Evolutionary conservation across 2,888 invertebrate genomes (phyloP).

Genomic region (Drosophila kambysellisi): DNA sequence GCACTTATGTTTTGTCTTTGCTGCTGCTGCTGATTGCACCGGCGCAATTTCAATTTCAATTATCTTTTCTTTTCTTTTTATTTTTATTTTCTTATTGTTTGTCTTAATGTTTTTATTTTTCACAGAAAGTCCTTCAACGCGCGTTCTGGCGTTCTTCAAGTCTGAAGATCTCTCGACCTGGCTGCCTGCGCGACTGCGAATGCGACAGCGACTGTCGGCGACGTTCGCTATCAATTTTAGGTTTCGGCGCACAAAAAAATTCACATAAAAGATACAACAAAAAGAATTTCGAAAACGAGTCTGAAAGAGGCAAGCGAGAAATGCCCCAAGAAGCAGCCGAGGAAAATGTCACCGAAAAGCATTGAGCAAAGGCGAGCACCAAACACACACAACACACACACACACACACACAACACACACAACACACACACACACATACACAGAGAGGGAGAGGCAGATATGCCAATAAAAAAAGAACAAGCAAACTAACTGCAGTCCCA

Average conservation of each 20-base stretch:
- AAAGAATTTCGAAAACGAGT: conserved; percentile 53
- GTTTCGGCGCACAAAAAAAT: conserved; percentile 48
- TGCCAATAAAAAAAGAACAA: conserved; percentile 48
- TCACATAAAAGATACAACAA: conserved; percentile 47
- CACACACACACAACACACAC: not conserved
- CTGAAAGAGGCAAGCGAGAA: conserved; percentile 37
- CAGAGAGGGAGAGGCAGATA: not conserved
- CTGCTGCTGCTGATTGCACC: conserved; percentile 30
- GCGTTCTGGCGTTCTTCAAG: conserved; percentile 31
- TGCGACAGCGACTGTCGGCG: conserved; percentile 37
- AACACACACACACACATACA: not conserved
- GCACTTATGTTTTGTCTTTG: conserved; percentile 28
- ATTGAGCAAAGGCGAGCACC: conserved; percentile 41
- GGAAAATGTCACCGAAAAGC: conserved; percentile 61
- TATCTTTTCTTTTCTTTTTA: conserved; percentile 17
- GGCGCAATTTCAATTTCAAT: conserved; percentile 45
- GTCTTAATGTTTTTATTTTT: conserved; percentile 19
- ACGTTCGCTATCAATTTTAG: conserved; percentile 53
- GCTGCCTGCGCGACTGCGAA: conserved; percentile 42
- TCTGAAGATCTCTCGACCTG: conserved; percentile 46
- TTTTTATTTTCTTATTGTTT: not conserved
- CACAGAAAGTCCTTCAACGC: conserved; percentile 57
- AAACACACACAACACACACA: conserved; percentile 21
- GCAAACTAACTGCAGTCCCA: conserved; percentile 43
- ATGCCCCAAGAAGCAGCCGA: conserved; percentile 38